These are phyloP conservation scores for Salminus brasiliensis DNA, from an alignment of 2,113 vertebrate species.

Conservation along the genomic window DNA sequence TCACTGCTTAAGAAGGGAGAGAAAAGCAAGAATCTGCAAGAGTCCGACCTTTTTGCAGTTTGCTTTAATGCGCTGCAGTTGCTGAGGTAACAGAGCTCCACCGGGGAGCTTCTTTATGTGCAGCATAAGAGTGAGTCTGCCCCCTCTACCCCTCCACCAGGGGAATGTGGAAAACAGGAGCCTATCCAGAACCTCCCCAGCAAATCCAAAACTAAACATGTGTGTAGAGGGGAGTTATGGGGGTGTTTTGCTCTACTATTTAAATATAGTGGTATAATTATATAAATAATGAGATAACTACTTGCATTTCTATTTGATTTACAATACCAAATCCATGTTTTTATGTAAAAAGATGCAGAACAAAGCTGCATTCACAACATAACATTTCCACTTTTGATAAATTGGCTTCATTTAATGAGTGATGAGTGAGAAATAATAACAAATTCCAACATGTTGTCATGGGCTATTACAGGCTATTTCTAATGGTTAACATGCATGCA, in stretches of 20 bases:
- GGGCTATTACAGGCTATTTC: too few species aligned
- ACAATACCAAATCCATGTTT: too few species aligned
- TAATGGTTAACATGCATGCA: too few species aligned
- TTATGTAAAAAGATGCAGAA: too few species aligned
- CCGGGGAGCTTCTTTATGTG: constrained; percentile 5
- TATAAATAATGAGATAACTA: too few species aligned
- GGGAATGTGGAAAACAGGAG: neutral
- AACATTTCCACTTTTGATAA: too few species aligned
- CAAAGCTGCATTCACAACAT: too few species aligned
- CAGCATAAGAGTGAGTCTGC: neutral
- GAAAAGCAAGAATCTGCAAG: constrained; percentile 9
- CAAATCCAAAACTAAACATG: neutral
- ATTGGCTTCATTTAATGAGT: too few species aligned
- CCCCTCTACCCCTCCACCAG: neutral
- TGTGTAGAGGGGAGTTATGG: neutral
- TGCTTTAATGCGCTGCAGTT: constrained; percentile 38
- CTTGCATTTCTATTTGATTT: too few species aligned
- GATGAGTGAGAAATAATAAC: too few species aligned
- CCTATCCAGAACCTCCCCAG: neutral
- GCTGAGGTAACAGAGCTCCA: constrained; percentile 15
- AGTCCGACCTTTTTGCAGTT: constrained; percentile 11
- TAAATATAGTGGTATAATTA: neutral
- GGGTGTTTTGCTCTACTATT: neutral
- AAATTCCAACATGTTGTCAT: too few species aligned
- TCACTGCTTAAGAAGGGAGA: neutral